Base-by-base conservation (phyloP, 2,888 invertebrate species). In the Aleiodes alternator region DNA sequence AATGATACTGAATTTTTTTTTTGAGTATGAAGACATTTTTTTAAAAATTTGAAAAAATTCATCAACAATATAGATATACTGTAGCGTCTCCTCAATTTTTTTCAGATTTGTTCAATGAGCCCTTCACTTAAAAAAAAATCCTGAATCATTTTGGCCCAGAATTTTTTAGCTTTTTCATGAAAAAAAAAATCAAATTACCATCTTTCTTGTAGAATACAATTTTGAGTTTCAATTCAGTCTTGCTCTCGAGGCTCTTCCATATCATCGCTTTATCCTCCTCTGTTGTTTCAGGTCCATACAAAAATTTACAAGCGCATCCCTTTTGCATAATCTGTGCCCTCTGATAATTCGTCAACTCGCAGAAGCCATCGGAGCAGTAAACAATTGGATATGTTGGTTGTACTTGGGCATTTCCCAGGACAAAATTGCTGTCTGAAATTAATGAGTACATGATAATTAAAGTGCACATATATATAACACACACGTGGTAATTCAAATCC, bases 271-370 rank as follows among this genome's bases (percentile, higher is more conserved):
- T 96, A 88, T 97, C 96, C 82, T 96, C 96, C 16, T 96, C 96
- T 76, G 94, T 92, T 31, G 98, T 98, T 88, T 97, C 97, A 48
- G 95, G 94, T 3, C 98, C 98, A 89, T 97, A 96, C 23, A 97
- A 94, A 90, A 97, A 98, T 90, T 96, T 96, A 92, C 97, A 98
- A 85, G 97, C 96, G 91, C 97, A 97, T 81, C 96, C 96, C 90
- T 97, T 97, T 91, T 97, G 97, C 97, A 97, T 97, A 91, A 98
- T 97, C 92, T 97, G 97, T 81, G 97, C 97, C 85, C 97, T 93
- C 82, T 96, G 93, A 92, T 95, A 97, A 82, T 97, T 97, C 76
- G 97, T 97, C 92, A 98, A 94, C 92, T 97, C 97, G 90, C 97
- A 97, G 92, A 97, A 97, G 77, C 97, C 97, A 92, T 97, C 97